These are phyloP conservation scores for Isoperla grammatica DNA, from an alignment of 2,888 invertebrate genomes.

Conservation along the genomic window DNA sequence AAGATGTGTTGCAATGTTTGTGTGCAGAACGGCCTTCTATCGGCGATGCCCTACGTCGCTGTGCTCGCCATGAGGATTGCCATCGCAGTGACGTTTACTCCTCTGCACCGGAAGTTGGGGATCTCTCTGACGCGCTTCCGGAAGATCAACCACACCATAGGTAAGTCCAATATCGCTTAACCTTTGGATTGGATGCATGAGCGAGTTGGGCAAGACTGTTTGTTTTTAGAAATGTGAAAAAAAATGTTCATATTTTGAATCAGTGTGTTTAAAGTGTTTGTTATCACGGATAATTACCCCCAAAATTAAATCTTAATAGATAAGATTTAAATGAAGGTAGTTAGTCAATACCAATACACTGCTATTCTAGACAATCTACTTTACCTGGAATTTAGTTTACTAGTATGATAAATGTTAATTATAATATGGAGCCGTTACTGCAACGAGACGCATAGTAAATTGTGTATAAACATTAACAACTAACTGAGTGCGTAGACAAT, in stretches of 20 bases:
- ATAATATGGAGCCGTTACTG: too few species aligned
- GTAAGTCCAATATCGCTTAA: constrained; percentile 32
- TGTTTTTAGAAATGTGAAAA: not conserved
- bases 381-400: too few species aligned
- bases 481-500: too few species aligned
- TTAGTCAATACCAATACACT: too few species aligned
- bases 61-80: constrained; percentile 36
- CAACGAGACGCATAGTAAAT: too few species aligned
- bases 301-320: too few species aligned
- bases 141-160: constrained; percentile 40
- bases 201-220: not conserved
- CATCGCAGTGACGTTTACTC: constrained; percentile 37
- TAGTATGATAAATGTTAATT: too few species aligned
- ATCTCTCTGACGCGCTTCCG: constrained; percentile 36
- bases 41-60: constrained; percentile 39
- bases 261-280: not conserved
- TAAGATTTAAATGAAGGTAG: too few species aligned
- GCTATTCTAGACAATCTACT: too few species aligned
- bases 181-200: not conserved
- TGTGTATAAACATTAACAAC: too few species aligned
- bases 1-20: too few species aligned
- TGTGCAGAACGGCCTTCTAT: constrained; percentile 39
- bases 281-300: too few species aligned
- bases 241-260: not conserved
- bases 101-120: constrained; percentile 33